phyloP scores from a whole-genome alignment of 23 tunicate species.

The Corella eumyota region DNA sequence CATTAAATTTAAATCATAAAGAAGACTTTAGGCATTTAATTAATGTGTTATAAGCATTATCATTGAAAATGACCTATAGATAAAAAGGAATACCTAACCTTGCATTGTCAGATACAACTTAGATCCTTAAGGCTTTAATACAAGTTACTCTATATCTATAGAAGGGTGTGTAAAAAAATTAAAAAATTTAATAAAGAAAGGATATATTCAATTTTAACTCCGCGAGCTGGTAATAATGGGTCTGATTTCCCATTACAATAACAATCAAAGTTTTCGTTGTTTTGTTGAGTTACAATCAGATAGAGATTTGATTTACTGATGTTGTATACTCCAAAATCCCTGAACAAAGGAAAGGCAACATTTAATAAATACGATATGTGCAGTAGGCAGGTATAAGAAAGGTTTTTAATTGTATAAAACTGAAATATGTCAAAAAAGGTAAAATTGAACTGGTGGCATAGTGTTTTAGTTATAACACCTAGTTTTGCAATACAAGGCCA shows the following conservation, averaged over 20 bases:
- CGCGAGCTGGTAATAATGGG: slow-evolving; percentile 1
- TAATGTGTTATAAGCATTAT: neutral
- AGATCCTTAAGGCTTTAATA: neutral
- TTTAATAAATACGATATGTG: too few species aligned
- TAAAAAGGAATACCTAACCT: too few species aligned
- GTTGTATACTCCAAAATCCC: slow-evolving; percentile 18
- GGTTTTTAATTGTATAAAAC: too few species aligned
- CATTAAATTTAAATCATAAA: too few species aligned
- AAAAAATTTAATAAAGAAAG: slow-evolving; percentile 1
- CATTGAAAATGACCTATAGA: too few species aligned
- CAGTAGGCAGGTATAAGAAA: too few species aligned
- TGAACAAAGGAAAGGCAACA: slow-evolving; percentile 2
- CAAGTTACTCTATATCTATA: too few species aligned
- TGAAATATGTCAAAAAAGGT: too few species aligned
- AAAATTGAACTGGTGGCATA: too few species aligned
- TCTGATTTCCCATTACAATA: slow-evolving; percentile 6
- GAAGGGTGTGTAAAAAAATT: neutral
- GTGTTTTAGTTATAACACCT: too few species aligned
- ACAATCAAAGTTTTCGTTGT: slow-evolving; percentile 11
- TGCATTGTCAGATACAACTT: too few species aligned
- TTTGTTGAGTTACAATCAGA: slow-evolving; percentile 14
- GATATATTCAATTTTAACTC: slow-evolving; percentile 22
- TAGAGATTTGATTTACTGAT: slow-evolving; percentile 25
- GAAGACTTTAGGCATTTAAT: too few species aligned
- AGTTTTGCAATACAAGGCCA: neutral